Percentiles rank a stretch among this genome's conserved stretches.
Conservation (phyloP, 2,888 invertebrate species). For the Bruchidius siliquastri region DNA sequence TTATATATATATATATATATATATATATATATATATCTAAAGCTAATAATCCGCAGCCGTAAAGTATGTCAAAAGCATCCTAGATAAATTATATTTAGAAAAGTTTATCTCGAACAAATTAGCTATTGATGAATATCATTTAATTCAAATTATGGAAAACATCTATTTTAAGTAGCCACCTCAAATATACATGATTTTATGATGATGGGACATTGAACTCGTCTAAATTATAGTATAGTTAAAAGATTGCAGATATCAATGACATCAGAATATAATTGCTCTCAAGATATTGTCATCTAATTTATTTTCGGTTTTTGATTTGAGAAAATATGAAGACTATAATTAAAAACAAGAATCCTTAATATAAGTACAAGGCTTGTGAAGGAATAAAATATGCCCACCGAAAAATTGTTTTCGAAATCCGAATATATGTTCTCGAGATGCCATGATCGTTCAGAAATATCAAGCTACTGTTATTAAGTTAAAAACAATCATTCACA, state of each 20-base stretch:
- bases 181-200: too few relatives aligned
- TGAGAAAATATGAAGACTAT: constrained; percentile 2
- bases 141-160: background rate
- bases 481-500: too few relatives aligned
- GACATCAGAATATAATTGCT: background rate
- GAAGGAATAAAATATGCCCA: too few relatives aligned
- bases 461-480: too few relatives aligned
- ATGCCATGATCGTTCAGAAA: too few relatives aligned
- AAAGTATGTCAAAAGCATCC: background rate
- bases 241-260: background rate
- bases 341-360: too few relatives aligned
- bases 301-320: background rate
- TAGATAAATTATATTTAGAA: background rate
- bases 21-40: too few relatives aligned
- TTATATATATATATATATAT: too few relatives aligned
- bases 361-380: too few relatives aligned
- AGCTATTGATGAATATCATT: background rate
- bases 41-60: background rate
- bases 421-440: too few relatives aligned
- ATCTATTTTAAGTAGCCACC: background rate
- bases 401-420: too few relatives aligned
- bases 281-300: too few relatives aligned
- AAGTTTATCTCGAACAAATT: background rate
- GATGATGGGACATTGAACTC: background rate
- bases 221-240: background rate